Evolutionary conservation across 2,797 vertebrate genomes (phyloP).

Genomic region (Coracias cyanogaster): DNA sequence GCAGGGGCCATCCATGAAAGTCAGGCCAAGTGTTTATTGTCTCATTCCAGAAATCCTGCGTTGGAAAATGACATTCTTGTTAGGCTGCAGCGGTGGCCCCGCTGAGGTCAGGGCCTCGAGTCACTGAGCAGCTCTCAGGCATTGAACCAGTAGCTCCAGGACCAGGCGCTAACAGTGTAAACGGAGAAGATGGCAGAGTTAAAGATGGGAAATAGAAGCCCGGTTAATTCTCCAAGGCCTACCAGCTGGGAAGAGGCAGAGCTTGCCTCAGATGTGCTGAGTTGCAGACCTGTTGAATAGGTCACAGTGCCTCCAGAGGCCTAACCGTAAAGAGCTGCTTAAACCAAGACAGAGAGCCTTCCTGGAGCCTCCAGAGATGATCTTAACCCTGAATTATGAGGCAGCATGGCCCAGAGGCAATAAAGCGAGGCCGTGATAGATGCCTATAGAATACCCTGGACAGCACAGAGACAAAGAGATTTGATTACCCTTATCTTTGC

Average conservation of each 20-base stretch:
- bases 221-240: not conserved
- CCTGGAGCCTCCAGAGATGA: constrained; percentile 16
- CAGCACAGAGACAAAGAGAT: not conserved
- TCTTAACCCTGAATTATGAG: not conserved
- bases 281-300: constrained; percentile 31
- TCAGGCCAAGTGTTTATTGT: not conserved
- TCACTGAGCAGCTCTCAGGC: not conserved
- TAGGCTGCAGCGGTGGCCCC: not conserved
- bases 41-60: not conserved
- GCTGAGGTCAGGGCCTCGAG: not conserved
- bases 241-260: not conserved
- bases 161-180: not conserved
- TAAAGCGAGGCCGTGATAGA: not conserved
- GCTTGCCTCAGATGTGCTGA: not conserved
- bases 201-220: not conserved
- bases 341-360: not conserved
- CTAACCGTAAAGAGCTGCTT: not conserved
- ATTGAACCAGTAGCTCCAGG: not conserved
- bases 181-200: not conserved
- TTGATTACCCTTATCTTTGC: constrained; percentile 22
- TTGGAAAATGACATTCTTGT: fast-evolving
- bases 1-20: not conserved
- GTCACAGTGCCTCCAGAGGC: not conserved
- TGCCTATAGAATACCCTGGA: not conserved
- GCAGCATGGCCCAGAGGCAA: constrained; percentile 1